Base-by-base conservation (phyloP, 2,797 vertebrate species). In the Dermochelys coriacea region DNA sequence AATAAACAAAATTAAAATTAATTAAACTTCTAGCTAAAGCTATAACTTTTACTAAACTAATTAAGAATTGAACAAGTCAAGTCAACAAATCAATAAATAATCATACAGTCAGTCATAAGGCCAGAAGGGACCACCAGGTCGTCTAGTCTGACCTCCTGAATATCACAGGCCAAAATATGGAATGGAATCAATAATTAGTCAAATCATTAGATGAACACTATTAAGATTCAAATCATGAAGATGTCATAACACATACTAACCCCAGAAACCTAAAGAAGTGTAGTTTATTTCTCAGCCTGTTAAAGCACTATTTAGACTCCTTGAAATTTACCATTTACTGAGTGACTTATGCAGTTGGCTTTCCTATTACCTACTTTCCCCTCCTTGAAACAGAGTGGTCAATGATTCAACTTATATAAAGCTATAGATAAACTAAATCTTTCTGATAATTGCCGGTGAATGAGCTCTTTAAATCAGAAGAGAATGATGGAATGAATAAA, bases 401-500 rank as follows among this genome's bases (percentile, higher is more conserved):
- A 64, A n/a, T 15, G 64, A 34, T 31, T n/a, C 15, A n/a, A 18
- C 31, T 64, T 3, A 83, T 54, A 19, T 27, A 50, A 93, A 86
- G 10, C 74, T 19, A 51, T 25, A 90, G 21, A 47, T 74, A 91
- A 91, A 87, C 37, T 41, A 87, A 93, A 85, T 2, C 1, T 74
- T 31, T 15, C 5, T 8, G 5, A 81, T 68, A 87, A 91, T 8
- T 92, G 5, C 29, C 6, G 6, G 57, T 15, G 89, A 27, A 71
- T 21, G n/a, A 86, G 87, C 71, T n/a, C 25, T 80, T 41, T 80
- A 93, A 92, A 21, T 88, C 25, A 94, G 23, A 90, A 90, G 29
- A 87, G 5, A 92, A 45, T 25, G 11, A 82, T 37, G 4, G 88
- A 90, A 61, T 86, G 0, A 90, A 89, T 82, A 89, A 93, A 91